Evolutionary conservation across 2,113 vertebrate species (phyloP).

Genomic region (Lichenostomus cassidix): DNA sequence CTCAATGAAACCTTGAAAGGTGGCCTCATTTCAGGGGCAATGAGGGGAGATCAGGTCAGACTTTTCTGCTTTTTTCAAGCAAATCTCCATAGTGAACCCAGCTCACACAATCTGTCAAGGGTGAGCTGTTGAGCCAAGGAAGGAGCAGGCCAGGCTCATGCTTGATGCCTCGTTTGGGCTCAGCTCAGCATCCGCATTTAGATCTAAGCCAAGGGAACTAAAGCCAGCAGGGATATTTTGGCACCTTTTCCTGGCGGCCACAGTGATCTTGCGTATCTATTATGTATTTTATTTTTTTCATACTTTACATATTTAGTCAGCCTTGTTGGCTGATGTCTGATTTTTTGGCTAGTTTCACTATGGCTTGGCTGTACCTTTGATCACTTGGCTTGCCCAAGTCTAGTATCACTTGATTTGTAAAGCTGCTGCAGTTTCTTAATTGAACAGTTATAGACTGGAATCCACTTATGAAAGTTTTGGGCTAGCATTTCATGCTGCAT

Average conservation of each 20-base stretch:
- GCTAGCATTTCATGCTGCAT: neutral
- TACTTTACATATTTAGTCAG: constrained; percentile 32
- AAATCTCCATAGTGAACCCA: neutral
- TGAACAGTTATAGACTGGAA: neutral
- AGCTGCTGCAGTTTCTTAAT: neutral
- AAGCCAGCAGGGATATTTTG: constrained; percentile 25
- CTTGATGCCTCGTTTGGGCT: neutral
- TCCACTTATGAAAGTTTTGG: neutral
- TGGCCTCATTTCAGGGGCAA: neutral
- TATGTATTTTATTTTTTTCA: constrained; percentile 30
- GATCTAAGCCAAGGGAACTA: neutral
- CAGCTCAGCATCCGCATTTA: neutral
- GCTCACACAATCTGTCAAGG: neutral
- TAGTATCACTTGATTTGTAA: constrained; percentile 10
- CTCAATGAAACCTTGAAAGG: neutral
- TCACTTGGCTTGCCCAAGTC: neutral
- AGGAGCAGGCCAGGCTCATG: neutral
- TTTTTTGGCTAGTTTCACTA: constrained; percentile 30
- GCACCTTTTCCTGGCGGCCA: neutral
- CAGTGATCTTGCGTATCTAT: constrained; percentile 5
- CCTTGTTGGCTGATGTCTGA: neutral
- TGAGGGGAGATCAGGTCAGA: neutral
- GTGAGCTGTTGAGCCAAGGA: neutral
- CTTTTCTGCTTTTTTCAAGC: neutral
- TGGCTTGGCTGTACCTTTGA: constrained; percentile 5